These are phyloP conservation scores for Muntiacus reevesi DNA, from an alignment of 2,113 vertebrate genomes.

Conservation along the genomic window DNA sequence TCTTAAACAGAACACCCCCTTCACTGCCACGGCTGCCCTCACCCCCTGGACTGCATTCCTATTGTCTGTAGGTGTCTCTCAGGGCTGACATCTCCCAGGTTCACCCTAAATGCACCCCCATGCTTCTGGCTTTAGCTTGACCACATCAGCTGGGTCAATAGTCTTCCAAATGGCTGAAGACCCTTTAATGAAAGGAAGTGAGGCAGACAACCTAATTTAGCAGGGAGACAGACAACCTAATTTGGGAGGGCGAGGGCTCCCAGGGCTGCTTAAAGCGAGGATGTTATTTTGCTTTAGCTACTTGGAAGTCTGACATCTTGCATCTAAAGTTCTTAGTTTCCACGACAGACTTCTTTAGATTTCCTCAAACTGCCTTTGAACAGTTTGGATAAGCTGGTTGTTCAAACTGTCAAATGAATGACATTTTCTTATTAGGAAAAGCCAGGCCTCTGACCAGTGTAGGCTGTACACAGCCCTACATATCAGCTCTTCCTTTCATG, in stretches of 20 bases:
- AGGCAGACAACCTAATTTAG: slow-evolving; percentile 28
- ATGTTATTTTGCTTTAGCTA: slow-evolving; percentile 28
- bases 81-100: not conserved
- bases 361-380: not conserved
- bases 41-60: not conserved
- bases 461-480: not conserved
- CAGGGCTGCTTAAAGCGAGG: not conserved
- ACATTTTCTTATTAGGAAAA: not conserved
- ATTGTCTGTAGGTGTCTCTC: not conserved
- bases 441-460: not conserved
- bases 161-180: not conserved
- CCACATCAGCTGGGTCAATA: not conserved
- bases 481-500: not conserved
- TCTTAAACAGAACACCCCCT: not conserved
- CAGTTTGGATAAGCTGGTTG: not conserved
- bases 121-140: not conserved
- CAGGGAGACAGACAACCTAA: not conserved
- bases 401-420: not conserved
- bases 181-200: slow-evolving; percentile 26
- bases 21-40: not conserved
- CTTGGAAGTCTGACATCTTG: not conserved
- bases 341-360: not conserved
- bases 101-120: not conserved
- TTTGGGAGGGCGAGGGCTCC: not conserved
- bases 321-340: slow-evolving; percentile 8